Base-by-base conservation (phyloP, 2,888 invertebrate genomes). In the Napeogenes sylphis region DNA sequence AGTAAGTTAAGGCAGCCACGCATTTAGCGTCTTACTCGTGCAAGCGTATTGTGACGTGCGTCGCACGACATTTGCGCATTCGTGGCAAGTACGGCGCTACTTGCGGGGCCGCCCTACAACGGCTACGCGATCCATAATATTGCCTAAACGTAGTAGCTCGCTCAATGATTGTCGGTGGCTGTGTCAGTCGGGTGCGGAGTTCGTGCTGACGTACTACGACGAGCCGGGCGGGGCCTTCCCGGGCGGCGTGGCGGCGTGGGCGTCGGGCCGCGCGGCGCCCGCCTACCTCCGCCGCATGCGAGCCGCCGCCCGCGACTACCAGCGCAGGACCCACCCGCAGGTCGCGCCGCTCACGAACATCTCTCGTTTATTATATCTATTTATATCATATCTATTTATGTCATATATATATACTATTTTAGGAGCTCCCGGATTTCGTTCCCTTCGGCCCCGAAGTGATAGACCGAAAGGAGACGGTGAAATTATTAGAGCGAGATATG, bases 181-280 rank as follows among this genome's bases (percentile, higher is more conserved):
- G 21, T 35, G 35, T 35, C 35, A 94, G 92, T 90, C 92, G 30
- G 95, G 96, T 12, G 92, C 95, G 75, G 95, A 97, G 81, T 97
- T 96, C 83, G 94, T 95, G 46, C 84, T 97, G 47, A 97, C 97
- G 0, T 97, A 97, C 83, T 97, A 94, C 83, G 97, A 97, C 80
- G 95, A 97, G 89, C 96, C 97, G 8, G 96, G 96, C 0, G 93
- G 94, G 64, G 93, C 97, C 62, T 94, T 97, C 62, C 92, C 94
- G 14, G 89, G 94, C 3, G 93, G 94, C 57, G 93, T 97, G 73
- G 95, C 97, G 0, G 91, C 94, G 8, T 97, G 96, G 96, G 96
- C 94, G 0, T 92, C 94, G 0, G 93, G 93, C 67, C 90, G 92
- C 76, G 96, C 95, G 35, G 94, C 96, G 82, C 96, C 96, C 1